Evolutionary conservation across 2,888 invertebrate genomes (phyloP).

Genomic region (Arctia plantaginis): DNA sequence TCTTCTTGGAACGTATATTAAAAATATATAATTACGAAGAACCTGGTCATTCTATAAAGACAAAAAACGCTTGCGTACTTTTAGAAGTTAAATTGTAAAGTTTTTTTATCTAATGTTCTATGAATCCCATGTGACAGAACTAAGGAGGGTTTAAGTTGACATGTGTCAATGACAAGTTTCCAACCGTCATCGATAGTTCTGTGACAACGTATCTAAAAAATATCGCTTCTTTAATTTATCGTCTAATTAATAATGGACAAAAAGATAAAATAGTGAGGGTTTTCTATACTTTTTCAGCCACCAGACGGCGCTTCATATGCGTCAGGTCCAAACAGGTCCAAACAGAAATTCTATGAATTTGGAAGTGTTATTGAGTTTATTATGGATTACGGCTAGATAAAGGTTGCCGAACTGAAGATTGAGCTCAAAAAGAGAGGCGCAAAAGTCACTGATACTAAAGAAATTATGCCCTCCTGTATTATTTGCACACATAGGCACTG

Average conservation of each 20-base stretch:
- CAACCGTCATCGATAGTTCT: conserved; percentile 1
- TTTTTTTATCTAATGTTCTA: conserved; percentile 2
- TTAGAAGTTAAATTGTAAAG: background rate
- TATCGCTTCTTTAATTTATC: background rate
- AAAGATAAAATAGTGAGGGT: background rate
- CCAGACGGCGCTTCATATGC: too few relatives aligned
- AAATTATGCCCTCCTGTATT: too few relatives aligned
- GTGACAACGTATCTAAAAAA: background rate
- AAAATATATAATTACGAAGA: background rate
- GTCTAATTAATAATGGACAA: background rate
- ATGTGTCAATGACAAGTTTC: conserved; percentile 14
- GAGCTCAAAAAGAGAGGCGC: too few relatives aligned
- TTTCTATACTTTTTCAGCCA: too few relatives aligned
- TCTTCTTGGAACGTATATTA: background rate
- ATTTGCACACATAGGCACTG: too few relatives aligned
- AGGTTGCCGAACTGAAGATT: too few relatives aligned
- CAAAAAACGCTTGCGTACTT: background rate
- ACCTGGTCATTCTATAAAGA: background rate
- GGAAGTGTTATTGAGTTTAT: too few relatives aligned
- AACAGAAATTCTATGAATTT: too few relatives aligned
- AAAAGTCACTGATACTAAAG: too few relatives aligned
- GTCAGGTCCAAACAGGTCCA: too few relatives aligned
- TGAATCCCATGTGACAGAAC: conserved; percentile 16
- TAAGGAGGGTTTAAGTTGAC: conserved; percentile 16
- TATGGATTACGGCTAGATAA: too few relatives aligned